These are phyloP conservation scores for Edolisoma coerulescens DNA, from an alignment of 2,113 vertebrate genomes.

Conservation along the genomic window DNA sequence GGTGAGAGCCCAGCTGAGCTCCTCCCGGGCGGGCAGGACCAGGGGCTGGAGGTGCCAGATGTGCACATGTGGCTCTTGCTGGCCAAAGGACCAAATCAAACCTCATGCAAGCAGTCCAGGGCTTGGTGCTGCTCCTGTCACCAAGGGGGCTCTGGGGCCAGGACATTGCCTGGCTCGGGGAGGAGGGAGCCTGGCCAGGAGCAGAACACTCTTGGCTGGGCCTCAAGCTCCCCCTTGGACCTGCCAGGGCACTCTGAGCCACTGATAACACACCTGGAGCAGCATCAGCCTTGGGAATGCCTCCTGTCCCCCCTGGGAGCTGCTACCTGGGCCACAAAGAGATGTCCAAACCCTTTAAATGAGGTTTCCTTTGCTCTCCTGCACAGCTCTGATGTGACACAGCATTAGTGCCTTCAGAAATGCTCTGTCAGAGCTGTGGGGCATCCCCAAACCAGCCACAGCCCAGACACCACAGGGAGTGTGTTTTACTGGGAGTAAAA, in stretches of 20 bases:
- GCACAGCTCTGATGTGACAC: not conserved
- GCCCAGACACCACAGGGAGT: not conserved
- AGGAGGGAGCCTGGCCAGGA: not conserved
- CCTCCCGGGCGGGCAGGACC: not conserved
- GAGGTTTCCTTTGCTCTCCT: not conserved
- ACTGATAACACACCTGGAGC: not conserved
- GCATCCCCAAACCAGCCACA: not conserved
- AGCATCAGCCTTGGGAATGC: not conserved
- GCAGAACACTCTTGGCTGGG: not conserved
- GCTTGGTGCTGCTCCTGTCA: not conserved
- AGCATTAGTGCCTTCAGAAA: not conserved
- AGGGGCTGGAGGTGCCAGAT: not conserved
- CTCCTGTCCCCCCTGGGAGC: not conserved
- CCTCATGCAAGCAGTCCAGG: not conserved
- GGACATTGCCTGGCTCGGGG: not conserved
- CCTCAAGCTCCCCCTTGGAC: not conserved
- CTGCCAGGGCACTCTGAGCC: not conserved
- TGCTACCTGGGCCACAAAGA: not conserved
- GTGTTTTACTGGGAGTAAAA: not conserved
- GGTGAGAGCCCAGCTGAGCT: not conserved
- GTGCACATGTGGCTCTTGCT: not conserved
- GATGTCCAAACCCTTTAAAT: not conserved
- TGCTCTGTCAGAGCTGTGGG: fast-evolving
- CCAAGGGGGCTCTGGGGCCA: not conserved
- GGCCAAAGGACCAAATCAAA: not conserved